Conservation (phyloP, 1,140 invertebrate species). For the Bombus soroeensis region DNA sequence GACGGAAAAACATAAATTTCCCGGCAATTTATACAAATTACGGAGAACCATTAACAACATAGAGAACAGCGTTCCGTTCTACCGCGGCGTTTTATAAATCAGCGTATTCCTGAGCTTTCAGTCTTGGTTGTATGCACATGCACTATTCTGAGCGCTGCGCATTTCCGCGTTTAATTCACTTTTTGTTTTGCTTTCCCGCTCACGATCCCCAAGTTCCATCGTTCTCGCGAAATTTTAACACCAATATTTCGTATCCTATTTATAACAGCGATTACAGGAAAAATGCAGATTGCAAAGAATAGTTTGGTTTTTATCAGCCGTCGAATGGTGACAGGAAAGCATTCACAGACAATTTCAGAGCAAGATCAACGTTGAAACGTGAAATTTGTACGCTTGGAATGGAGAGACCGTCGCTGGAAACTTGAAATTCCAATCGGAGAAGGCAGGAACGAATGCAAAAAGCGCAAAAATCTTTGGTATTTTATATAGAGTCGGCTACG, state of each 20-base stretch:
- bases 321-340: too few relatives aligned
- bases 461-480: too few relatives aligned
- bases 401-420: too few relatives aligned
- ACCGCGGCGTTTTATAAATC: conserved; percentile 49
- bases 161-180: conserved; percentile 24
- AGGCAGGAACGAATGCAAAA: too few relatives aligned
- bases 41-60: conserved; percentile 61
- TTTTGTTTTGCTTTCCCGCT: background rate
- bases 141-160: background rate
- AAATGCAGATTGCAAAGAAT: too few relatives aligned
- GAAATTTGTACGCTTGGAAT: too few relatives aligned
- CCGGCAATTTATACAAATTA: conserved; percentile 78
- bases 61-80: conserved; percentile 8
- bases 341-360: too few relatives aligned
- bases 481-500: too few relatives aligned
- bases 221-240: background rate
- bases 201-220: too few relatives aligned
- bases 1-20: conserved; percentile 72
- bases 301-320: too few relatives aligned
- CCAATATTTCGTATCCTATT: conserved; percentile 1
- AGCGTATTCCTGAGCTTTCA: conserved; percentile 40
- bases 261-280: conserved; percentile 11
- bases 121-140: background rate
- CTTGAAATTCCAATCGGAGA: too few relatives aligned
- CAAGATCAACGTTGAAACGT: too few relatives aligned